Conservation (phyloP, 2,113 vertebrate genomes). For the Burhinus bistriatus region DNA sequence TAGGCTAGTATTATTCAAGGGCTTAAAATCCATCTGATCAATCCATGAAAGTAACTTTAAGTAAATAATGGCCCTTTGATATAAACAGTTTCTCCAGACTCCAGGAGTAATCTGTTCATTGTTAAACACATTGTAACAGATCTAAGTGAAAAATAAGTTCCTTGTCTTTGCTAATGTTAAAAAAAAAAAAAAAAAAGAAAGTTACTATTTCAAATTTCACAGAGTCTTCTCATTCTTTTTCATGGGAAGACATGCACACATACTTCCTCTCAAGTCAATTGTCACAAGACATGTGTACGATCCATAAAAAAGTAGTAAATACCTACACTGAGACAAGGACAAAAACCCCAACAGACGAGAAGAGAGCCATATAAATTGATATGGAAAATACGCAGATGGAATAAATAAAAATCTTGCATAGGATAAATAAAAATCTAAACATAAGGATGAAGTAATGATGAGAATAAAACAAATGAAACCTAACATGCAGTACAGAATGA, state of each 20-base stretch:
- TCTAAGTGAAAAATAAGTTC: neutral
- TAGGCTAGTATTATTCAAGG: neutral
- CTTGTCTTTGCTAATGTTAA: neutral
- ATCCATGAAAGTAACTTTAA: neutral
- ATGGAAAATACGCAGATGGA: neutral
- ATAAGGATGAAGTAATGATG: neutral
- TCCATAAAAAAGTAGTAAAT: neutral
- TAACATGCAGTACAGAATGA: neutral
- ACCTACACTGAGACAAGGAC: neutral
- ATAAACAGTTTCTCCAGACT: neutral
- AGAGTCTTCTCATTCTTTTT: neutral
- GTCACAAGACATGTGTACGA: neutral
- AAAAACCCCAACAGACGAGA: neutral
- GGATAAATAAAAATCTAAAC: neutral
- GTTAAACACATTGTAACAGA: neutral
- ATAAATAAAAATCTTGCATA: neutral
- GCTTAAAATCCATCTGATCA: neutral
- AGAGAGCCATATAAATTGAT: neutral
- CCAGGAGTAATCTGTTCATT: neutral
- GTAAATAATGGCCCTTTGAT: neutral
- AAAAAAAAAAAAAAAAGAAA: fast-evolving
- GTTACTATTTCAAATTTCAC: neutral
- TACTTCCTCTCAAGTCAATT: neutral
- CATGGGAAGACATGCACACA: neutral
- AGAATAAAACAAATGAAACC: neutral